Conservation (phyloP, 2,113 vertebrate species). For the Lagopus muta region DNA sequence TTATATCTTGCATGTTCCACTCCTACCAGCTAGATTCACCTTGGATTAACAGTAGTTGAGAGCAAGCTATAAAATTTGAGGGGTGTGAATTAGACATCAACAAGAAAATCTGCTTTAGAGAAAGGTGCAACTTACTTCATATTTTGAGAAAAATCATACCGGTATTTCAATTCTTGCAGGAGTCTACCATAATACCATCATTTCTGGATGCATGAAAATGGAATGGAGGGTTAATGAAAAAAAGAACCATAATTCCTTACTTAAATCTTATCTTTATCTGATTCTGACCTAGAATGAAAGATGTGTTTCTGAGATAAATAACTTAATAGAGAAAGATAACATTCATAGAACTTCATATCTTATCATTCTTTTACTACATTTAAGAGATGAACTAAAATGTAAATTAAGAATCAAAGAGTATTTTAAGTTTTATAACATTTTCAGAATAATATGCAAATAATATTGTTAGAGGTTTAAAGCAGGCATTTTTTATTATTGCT, state of each 20-base stretch:
- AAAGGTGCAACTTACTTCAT: background rate
- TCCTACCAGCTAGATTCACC: background rate
- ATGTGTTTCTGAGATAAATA: background rate
- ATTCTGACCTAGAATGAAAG: background rate
- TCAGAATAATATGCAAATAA: background rate
- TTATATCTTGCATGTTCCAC: background rate
- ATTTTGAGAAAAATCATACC: background rate
- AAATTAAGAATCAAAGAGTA: background rate
- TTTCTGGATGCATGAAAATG: background rate
- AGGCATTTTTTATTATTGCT: background rate
- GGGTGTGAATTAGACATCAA: background rate
- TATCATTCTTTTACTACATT: background rate
- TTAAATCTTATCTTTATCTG: background rate
- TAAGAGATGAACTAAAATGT: background rate
- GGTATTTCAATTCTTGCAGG: background rate
- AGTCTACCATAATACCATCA: background rate
- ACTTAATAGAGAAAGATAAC: background rate
- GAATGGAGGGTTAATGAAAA: background rate
- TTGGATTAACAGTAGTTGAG: slow-evolving; percentile 10
- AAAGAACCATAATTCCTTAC: background rate
- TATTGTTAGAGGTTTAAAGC: background rate
- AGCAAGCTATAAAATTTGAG: background rate
- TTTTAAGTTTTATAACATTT: background rate
- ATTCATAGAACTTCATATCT: background rate
- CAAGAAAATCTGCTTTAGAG: background rate